Evolutionary conservation across 1,140 invertebrate species (phyloP).

Genomic region (Bradynema listronoti): DNA sequence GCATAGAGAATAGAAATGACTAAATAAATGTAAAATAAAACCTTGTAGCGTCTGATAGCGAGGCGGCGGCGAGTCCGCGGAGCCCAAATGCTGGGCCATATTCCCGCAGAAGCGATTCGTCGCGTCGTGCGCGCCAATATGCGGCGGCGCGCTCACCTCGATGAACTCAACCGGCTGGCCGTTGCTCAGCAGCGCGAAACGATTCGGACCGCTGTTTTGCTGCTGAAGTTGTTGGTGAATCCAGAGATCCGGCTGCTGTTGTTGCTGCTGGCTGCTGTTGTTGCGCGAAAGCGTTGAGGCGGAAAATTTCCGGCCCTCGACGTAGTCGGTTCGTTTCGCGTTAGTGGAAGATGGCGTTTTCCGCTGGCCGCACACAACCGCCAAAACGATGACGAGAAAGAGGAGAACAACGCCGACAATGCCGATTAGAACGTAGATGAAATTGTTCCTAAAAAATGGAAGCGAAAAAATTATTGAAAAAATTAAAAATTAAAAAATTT

Average conservation of each 20-base stretch:
- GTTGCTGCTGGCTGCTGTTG: slow-evolving; percentile 16
- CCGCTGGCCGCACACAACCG: slow-evolving; percentile 30
- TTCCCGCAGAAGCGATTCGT: slow-evolving; percentile 11
- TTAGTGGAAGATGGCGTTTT: slow-evolving; percentile 5
- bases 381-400: slow-evolving; percentile 40
- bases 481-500: slow-evolving; percentile 9
- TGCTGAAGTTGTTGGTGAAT: slow-evolving; percentile 35
- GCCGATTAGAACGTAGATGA: slow-evolving; percentile 39
- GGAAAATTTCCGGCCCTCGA: slow-evolving; percentile 19
- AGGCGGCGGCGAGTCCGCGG: slow-evolving; percentile 43
- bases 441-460: slow-evolving; percentile 26
- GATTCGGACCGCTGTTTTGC: slow-evolving; percentile 14
- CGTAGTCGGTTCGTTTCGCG: slow-evolving; percentile 14
- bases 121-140: neutral
- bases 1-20: neutral
- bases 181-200: slow-evolving; percentile 20
- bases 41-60: slow-evolving; percentile 48
- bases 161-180: too few relatives aligned
- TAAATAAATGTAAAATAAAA: slow-evolving; percentile 18
- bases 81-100: neutral
- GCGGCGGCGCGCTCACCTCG: slow-evolving; percentile 11
- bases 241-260: slow-evolving; percentile 31
- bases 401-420: slow-evolving; percentile 36
- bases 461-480: neutral
- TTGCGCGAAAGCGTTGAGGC: slow-evolving; percentile 9